Percentiles rank a stretch among this genome's conserved stretches.
Evolutionary conservation across 1,140 invertebrate species (phyloP).

Genomic region (Drosophila kikkawai): DNA sequence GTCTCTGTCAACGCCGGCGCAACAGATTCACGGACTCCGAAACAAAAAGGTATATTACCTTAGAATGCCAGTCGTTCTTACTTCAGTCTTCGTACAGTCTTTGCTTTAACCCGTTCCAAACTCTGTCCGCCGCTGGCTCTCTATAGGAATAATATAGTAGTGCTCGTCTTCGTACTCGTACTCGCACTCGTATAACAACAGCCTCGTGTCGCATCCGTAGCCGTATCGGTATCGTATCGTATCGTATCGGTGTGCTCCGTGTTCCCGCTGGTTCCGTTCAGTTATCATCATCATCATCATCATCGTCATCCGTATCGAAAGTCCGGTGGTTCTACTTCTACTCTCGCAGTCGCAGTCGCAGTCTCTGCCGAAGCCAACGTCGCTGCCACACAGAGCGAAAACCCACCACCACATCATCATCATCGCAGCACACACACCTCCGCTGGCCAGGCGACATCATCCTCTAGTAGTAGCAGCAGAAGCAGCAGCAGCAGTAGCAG

Average conservation of each 20-base stretch:
- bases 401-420: conserved; percentile 56
- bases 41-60: conserved; percentile 85
- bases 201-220: conserved; percentile 34
- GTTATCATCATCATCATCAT: conserved; percentile 35
- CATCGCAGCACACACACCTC: conserved; percentile 37
- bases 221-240: conserved; percentile 8
- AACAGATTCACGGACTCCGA: conserved; percentile 84
- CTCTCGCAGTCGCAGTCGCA: conserved; percentile 30
- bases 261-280: conserved; percentile 33
- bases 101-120: conserved; percentile 85
- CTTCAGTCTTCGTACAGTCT: conserved; percentile 86
- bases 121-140: conserved; percentile 84
- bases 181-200: conserved; percentile 50
- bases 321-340: conserved; percentile 26
- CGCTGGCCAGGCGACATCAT: conserved; percentile 32
- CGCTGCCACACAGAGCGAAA: conserved; percentile 52
- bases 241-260: conserved; percentile 29
- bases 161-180: conserved; percentile 33
- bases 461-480: conserved; percentile 30
- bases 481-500: conserved; percentile 36
- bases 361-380: conserved; percentile 47
- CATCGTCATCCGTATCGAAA: conserved; percentile 44
- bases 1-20: conserved; percentile 47
- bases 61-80: conserved; percentile 85
- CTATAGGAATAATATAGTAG: conserved; percentile 60